A percentile compares a stretch with the other conserved stretches of the same genome.
phyloP scores from a whole-genome alignment of 2,888 invertebrate species.

The Ceraclea dissimilis region DNA sequence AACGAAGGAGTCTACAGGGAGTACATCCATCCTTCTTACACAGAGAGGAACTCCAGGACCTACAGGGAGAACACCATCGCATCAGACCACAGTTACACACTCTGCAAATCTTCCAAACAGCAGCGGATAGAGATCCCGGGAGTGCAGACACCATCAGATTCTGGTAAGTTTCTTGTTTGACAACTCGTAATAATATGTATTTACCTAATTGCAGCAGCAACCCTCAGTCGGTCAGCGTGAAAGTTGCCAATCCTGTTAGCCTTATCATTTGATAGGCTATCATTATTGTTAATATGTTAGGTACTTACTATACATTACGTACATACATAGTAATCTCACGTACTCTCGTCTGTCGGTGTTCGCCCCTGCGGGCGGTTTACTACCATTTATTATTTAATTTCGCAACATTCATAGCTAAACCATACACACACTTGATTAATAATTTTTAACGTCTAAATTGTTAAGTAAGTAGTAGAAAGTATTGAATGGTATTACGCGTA shows the following conservation, averaged over 20 bases:
- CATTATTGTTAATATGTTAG: background rate
- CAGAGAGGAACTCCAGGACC: constrained; percentile 17
- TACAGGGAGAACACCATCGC: constrained; percentile 33
- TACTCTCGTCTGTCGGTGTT: background rate
- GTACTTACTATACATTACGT: no score
- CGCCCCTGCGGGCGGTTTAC: background rate
- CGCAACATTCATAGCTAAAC: background rate
- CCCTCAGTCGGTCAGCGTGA: background rate
- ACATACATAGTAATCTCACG: no score
- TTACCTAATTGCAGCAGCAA: background rate
- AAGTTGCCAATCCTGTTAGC: constrained; percentile 3
- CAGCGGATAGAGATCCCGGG: constrained; percentile 61
- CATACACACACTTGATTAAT: no score
- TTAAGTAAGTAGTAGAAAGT: no score
- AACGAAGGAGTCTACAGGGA: constrained; percentile 24
- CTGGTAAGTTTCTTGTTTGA: constrained; percentile 55
- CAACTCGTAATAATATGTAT: no score
- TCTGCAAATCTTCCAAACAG: constrained; percentile 42
- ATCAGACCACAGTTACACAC: constrained; percentile 66
- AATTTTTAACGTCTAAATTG: no score
- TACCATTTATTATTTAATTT: background rate
- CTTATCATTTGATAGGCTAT: background rate
- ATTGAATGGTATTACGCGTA: no score
- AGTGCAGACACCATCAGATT: constrained; percentile 84
- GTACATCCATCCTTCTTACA: constrained; percentile 14